Evolutionary conservation across 2,888 invertebrate genomes (phyloP).

Genomic region (Drepana falcataria): DNA sequence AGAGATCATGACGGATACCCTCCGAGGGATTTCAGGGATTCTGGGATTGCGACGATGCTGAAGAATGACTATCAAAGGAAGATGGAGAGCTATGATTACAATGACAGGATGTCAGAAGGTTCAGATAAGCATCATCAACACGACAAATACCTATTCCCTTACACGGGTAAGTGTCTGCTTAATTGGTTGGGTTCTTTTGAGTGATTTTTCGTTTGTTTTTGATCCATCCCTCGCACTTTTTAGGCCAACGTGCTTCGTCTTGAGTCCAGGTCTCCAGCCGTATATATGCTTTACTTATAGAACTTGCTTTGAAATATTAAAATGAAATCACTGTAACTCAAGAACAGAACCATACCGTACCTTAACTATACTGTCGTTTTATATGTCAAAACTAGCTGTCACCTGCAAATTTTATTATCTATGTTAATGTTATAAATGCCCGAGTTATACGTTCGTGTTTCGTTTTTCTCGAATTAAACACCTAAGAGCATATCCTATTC

Average conservation of each 20-base stretch:
- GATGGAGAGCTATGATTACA: slow-evolving; percentile 75
- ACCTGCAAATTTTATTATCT: no score
- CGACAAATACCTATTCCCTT: slow-evolving; percentile 91
- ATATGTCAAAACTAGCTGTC: no score
- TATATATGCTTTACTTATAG: neutral
- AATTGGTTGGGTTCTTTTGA: slow-evolving; percentile 6
- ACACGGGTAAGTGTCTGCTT: slow-evolving; percentile 79
- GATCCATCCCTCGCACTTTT: slow-evolving; percentile 8
- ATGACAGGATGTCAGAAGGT: slow-evolving; percentile 83
- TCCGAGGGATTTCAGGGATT: slow-evolving; percentile 66
- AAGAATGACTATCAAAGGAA: slow-evolving; percentile 76
- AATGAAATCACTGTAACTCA: no score
- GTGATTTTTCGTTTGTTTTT: slow-evolving; percentile 6
- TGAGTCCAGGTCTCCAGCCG: neutral
- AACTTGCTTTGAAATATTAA: no score
- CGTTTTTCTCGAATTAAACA: no score
- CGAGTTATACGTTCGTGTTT: no score
- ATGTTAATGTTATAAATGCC: no score
- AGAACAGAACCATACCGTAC: no score
- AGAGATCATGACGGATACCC: slow-evolving; percentile 66
- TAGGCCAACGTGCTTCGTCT: slow-evolving; percentile 15
- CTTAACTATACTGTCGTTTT: no score
- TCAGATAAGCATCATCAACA: slow-evolving; percentile 85
- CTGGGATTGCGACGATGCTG: slow-evolving; percentile 70
- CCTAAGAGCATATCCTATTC: no score